Conservation (phyloP, 1,140 invertebrate genomes). For the Holcopasites calliopsidis region DNA sequence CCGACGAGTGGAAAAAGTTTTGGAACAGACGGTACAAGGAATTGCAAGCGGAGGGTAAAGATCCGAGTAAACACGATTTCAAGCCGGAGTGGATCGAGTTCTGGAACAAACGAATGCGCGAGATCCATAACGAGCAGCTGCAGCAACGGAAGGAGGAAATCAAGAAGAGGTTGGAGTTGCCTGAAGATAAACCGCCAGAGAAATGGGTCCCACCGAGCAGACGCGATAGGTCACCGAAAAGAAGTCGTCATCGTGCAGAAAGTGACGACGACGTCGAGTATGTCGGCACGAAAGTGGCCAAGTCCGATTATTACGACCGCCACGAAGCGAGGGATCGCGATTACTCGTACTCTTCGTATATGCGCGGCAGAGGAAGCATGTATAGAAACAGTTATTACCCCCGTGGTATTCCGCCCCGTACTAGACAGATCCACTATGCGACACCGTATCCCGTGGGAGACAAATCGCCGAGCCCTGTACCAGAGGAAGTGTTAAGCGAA, state of each 20-base stretch:
- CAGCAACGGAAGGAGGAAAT: slow-evolving; percentile 81
- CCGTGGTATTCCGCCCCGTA: slow-evolving; percentile 41
- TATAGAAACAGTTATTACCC: slow-evolving; percentile 66
- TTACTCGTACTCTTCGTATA: slow-evolving; percentile 66
- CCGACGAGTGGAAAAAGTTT: slow-evolving; percentile 92
- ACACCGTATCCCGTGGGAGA: slow-evolving; percentile 70
- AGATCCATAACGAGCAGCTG: slow-evolving; percentile 86
- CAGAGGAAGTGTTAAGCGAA: slow-evolving; percentile 68
- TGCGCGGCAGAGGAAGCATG: slow-evolving; percentile 59
- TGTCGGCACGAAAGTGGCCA: slow-evolving; percentile 72
- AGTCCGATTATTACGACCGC: slow-evolving; percentile 68
- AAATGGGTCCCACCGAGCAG: slow-evolving; percentile 46
- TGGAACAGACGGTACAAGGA: slow-evolving; percentile 91
- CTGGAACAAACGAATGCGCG: slow-evolving; percentile 89
- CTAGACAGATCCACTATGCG: slow-evolving; percentile 71
- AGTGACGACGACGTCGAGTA: slow-evolving; percentile 78
- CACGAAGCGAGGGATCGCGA: slow-evolving; percentile 65
- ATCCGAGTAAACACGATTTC: slow-evolving; percentile 89
- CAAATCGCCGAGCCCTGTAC: slow-evolving; percentile 65
- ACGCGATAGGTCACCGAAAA: slow-evolving; percentile 57
- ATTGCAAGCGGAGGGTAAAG: slow-evolving; percentile 86
- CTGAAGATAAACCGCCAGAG: slow-evolving; percentile 73
- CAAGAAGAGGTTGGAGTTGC: slow-evolving; percentile 79
- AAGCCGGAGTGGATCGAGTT: slow-evolving; percentile 92
- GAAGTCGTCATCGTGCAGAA: slow-evolving; percentile 64